Evolutionary conservation across 2,888 invertebrate genomes (phyloP), one percentile per base, ranked within the genome.

Genomic region (Hypomecis punctinalis): DNA sequence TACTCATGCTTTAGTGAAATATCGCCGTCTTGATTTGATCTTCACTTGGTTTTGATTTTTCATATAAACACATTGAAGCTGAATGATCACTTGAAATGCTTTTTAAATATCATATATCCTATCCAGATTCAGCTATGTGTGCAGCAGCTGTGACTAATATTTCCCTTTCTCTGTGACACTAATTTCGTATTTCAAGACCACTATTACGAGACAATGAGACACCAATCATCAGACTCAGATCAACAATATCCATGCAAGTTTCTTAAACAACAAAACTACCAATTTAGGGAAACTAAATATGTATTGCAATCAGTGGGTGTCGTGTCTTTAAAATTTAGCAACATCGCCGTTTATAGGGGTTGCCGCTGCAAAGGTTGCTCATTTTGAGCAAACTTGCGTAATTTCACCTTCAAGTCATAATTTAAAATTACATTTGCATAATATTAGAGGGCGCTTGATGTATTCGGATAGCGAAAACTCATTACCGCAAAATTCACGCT

Each of bases 341-440:
- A 76, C 70, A 66, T 69, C 66, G 70, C 65, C 67, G 62, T 61
- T 66, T 73, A 72, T 61, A 69, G 66, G 55, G 69, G 59, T 71
- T 61, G 49, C 46, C 10, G 70, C 75, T 68, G 71, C 71, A 72
- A 77, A 66, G 13, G 47, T 61, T 49, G 53, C 66, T 65, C 66
- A 71, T 70, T 75, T 75, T 70, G 59, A 73, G 49, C 67, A 67
- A 66, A 49, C 72, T 75, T 79, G 69, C 69, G 71, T 74, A 74
- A 74, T 74, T 58, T 74, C 43, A 63, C 71, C 72, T 75, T 71
- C 65, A 54, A 63, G 49, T 43, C 61, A 54, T 53, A 66, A 70
- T 64, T 36, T 61, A 37, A 51, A 35, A 49, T 45, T 39, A 33
- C 13, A 13, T 54, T 64, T 64, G 36, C 56, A 56, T 65, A 48